Conservation (phyloP, 2,113 vertebrate genomes). For the Daboia siamensis region DNA sequence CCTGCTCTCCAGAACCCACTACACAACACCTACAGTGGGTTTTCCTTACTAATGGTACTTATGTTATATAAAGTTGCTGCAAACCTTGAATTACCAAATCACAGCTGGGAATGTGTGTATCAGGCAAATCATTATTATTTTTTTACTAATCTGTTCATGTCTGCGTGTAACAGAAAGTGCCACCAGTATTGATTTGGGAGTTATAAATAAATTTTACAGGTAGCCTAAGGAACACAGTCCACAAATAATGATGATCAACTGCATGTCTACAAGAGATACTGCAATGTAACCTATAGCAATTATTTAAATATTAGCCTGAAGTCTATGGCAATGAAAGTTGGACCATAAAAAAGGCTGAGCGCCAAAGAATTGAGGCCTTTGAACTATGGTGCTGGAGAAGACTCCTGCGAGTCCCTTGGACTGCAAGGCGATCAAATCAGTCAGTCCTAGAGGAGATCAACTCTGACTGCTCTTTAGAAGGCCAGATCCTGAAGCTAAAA, state of each 20-base stretch:
- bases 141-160: not conserved
- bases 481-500: no score
- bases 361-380: no score
- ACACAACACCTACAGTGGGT: no score
- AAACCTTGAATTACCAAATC: not conserved
- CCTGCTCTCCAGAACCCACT: no score
- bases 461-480: no score
- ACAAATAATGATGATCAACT: not conserved
- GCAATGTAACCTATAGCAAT: not conserved
- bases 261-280: not conserved
- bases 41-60: not conserved
- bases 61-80: not conserved
- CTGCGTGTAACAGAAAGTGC: not conserved
- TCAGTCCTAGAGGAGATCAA: no score
- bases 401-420: no score
- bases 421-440: no score
- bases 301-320: not conserved
- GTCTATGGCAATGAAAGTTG: no score
- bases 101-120: not conserved
- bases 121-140: not conserved
- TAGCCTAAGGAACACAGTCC: not conserved
- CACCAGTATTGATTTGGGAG: not conserved
- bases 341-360: no score
- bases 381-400: no score
- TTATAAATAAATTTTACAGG: not conserved